Percentiles rank a stretch among this genome's conserved stretches.
Conservation (phyloP, 2,797 vertebrate species). For the Anguilla megastoma region DNA sequence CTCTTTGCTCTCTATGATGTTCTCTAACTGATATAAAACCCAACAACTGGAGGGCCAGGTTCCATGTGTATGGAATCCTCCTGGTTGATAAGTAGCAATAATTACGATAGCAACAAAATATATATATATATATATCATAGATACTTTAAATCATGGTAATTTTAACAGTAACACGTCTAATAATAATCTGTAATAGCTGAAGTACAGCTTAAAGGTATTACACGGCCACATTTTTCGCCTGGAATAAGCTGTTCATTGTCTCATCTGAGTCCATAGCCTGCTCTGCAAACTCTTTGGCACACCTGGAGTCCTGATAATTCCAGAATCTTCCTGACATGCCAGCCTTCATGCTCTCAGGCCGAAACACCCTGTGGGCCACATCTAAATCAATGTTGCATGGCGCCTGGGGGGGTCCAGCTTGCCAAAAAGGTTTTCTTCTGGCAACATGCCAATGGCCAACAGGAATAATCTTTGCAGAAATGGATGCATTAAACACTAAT, state of each 20-base stretch:
- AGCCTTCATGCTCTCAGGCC: background rate
- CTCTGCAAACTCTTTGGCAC: background rate
- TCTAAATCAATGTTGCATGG: background rate
- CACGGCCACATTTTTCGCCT: background rate
- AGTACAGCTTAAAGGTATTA: background rate
- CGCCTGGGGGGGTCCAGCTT: background rate
- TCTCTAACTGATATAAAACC: background rate
- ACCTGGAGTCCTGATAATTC: background rate
- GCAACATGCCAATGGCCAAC: background rate
- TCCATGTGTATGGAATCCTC: background rate
- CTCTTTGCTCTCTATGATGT: background rate
- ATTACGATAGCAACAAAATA: constrained; percentile 15
- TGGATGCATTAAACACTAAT: constrained; percentile 50
- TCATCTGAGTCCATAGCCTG: background rate
- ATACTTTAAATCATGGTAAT: background rate
- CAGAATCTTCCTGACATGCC: background rate
- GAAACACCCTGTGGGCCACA: background rate
- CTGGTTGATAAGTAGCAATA: background rate
- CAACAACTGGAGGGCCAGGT: too few relatives aligned
- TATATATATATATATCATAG: background rate
- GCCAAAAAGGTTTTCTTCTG: too few relatives aligned
- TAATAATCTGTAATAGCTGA: constrained; percentile 2
- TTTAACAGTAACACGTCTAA: background rate
- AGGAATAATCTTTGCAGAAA: constrained; percentile 31
- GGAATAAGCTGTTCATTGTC: background rate